Base-by-base conservation (phyloP, 2,888 invertebrate genomes). In the Nudaria mundana region DNA sequence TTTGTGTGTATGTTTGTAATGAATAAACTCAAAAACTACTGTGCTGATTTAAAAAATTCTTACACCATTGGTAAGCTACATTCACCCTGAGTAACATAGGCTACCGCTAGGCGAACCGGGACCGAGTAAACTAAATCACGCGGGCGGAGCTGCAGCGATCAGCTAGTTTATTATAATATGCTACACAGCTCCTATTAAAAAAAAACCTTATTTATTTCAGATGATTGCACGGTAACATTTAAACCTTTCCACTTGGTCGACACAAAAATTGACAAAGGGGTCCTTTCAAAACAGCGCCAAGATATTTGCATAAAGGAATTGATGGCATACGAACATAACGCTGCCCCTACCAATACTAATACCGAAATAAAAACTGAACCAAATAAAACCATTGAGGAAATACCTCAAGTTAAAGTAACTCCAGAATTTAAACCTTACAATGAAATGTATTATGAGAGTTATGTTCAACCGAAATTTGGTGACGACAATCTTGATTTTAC, bases 211-310 rank as follows among this genome's bases (percentile, higher is more conserved):
- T 18, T 24, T 13, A 30, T 52, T 56, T 25, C 45, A 56, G 56
- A 28, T 0, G 32, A 22, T 0, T 31, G 31, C 5, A 10, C 13
- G 1, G 36, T 57, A 2, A 0, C 0, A 3, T 34, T 57, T 8
- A 57, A 52, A 26, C 54, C 57, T 2, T 49, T 57, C 29, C 54
- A 57, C 15, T 14, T 57, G 11, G 29, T 35, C 16, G 57, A 54
- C 1, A 28, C 35, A 4, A 11, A 6, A 18, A 40, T 0, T 47
- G 30, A 34, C n/a, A 8, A 0, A 6, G n/a, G n/a, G n/a, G n/a
- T n/a, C n/a, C n/a, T n/a, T n/a, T n/a, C n/a, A n/a, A n/a, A n/a
- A n/a, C n/a, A n/a, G n/a, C n/a, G n/a, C n/a, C n/a, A n/a, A n/a
- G n/a, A n/a, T n/a, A n/a, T n/a, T n/a, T n/a, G n/a, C n/a, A n/a